phyloP scores from a whole-genome alignment of 2,888 invertebrate species.

The Lagria hirta region DNA sequence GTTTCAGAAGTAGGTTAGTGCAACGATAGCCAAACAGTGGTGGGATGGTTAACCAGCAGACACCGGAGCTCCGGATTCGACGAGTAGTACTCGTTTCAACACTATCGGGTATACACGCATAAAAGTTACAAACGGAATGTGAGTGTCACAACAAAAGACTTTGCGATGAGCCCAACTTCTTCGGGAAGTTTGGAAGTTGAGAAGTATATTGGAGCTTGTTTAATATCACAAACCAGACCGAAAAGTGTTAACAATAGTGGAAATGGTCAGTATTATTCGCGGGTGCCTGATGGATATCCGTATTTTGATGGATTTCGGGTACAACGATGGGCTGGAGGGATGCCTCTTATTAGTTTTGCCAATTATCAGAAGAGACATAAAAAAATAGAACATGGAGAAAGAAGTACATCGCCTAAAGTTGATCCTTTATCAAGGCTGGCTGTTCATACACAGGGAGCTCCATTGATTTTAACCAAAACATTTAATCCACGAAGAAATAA shows the following conservation, averaged over 20 bases:
- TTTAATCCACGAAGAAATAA: constrained; percentile 55
- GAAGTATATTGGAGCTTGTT: constrained; percentile 65
- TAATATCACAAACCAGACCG: constrained; percentile 52
- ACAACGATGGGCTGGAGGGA: constrained; percentile 70
- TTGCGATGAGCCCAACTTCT: constrained; percentile 75
- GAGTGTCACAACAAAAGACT: constrained; percentile 31
- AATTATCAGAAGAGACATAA: constrained; percentile 54
- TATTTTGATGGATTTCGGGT: constrained; percentile 33
- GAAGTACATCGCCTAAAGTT: constrained; percentile 20
- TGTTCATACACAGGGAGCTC: constrained; percentile 82
- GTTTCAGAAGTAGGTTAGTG: constrained; percentile 52
- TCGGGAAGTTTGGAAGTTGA: constrained; percentile 63
- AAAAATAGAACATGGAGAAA: constrained; percentile 17
- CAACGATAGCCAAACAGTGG: constrained; percentile 40
- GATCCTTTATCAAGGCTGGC: constrained; percentile 69
- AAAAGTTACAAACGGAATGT: constrained; percentile 35
- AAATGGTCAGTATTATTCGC: no score
- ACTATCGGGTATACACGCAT: constrained; percentile 52
- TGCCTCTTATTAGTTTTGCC: constrained; percentile 79
- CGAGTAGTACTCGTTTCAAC: constrained; percentile 26
- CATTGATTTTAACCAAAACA: constrained; percentile 73
- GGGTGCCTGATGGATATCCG: constrained; percentile 48
- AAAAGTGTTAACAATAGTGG: constrained; percentile 27
- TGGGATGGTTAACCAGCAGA: constrained; percentile 21
- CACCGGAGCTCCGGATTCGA: constrained; percentile 44